Evolutionary conservation across 64 coral and sea anemone genomes (phyloP).

Genomic region (Montipora sp.): DNA sequence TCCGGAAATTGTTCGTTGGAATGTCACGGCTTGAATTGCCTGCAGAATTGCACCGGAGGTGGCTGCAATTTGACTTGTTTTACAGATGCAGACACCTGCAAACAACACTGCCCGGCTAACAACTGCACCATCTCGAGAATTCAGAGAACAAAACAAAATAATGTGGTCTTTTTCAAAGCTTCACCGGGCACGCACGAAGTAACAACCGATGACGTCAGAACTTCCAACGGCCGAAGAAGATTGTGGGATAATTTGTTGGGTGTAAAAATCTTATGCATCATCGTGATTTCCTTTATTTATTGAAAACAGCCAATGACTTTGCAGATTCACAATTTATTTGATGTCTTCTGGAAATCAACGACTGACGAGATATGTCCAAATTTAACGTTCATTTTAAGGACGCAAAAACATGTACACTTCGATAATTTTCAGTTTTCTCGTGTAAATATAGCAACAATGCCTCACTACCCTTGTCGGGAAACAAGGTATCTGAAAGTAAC

Average conservation of each 20-base stretch:
- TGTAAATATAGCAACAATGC: no score
- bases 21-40: slow-evolving; percentile 69
- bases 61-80: slow-evolving; percentile 68
- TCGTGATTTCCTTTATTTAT: not conserved
- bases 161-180: not conserved
- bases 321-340: no score
- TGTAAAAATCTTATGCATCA: not conserved
- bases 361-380: no score
- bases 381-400: no score
- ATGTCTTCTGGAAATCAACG: no score
- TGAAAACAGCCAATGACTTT: not conserved
- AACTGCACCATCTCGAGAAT: slow-evolving; percentile 37
- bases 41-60: slow-evolving; percentile 54
- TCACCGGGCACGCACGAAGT: not conserved
- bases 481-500: no score
- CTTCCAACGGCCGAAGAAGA: not conserved
- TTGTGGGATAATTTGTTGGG: not conserved
- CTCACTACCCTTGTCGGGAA: no score
- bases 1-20: slow-evolving; percentile 59
- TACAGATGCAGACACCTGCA: slow-evolving; percentile 19
- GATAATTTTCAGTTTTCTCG: no score
- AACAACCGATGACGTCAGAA: not conserved
- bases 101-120: slow-evolving; percentile 35
- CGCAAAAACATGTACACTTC: no score
- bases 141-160: not conserved